phyloP scores from a whole-genome alignment of 2,888 invertebrate genomes.

The Dysmachus trigonus region DNA sequence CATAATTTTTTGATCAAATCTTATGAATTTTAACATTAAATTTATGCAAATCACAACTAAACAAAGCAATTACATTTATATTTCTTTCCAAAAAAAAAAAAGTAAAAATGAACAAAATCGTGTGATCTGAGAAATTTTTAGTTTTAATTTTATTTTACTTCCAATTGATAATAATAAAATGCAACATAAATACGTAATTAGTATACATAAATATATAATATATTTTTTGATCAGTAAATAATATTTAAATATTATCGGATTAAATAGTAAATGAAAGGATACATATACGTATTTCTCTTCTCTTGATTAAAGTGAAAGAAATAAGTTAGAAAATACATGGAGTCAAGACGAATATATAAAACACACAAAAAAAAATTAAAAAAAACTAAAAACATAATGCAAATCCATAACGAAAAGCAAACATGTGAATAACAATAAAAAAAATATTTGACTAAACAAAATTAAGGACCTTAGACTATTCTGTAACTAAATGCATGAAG shows the following conservation, averaged over 20 bases:
- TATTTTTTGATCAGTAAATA: constrained; percentile 42
- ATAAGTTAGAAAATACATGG: constrained; percentile 50
- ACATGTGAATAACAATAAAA: constrained; percentile 51
- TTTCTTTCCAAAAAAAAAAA: not conserved
- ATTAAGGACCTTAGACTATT: constrained; percentile 40
- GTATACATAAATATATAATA: constrained; percentile 40
- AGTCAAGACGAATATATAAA: constrained; percentile 46
- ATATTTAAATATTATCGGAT: constrained; percentile 34
- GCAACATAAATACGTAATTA: constrained; percentile 42
- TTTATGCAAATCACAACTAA: not conserved
- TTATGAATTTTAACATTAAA: not conserved
- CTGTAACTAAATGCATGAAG: constrained; percentile 38
- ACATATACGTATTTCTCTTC: constrained; percentile 41
- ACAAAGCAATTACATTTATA: not conserved
- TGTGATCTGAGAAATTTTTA: not conserved
- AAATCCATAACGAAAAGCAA: constrained; percentile 49
- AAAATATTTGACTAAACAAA: constrained; percentile 18
- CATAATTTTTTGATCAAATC: not conserved
- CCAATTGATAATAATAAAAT: constrained; percentile 44
- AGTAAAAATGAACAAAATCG: not conserved
- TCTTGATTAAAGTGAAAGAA: constrained; percentile 48
- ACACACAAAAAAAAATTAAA: constrained; percentile 31
- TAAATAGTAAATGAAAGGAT: constrained; percentile 36
- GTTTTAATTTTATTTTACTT: constrained; percentile 38
- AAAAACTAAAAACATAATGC: constrained; percentile 22